Percentiles rank a stretch among this genome's conserved stretches.
Evolutionary conservation across 2,888 invertebrate genomes (phyloP).

Genomic region (Bombyx huttoni): DNA sequence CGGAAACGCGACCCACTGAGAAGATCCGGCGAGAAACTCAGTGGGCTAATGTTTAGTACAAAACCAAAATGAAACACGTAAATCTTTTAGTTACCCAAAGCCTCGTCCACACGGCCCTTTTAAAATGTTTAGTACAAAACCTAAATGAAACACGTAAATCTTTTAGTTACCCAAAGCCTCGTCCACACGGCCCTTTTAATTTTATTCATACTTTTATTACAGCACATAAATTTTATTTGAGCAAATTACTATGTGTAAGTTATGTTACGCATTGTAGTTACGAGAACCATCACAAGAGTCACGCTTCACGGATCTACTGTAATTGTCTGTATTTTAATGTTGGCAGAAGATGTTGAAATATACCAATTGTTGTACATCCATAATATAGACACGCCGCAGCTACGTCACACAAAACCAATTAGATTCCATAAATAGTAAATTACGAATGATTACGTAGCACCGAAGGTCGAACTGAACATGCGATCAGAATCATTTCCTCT

Average conservation of each 20-base stretch:
- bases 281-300: conserved; percentile 6
- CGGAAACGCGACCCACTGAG: too few species aligned
- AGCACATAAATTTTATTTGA: background rate
- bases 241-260: conserved; percentile 6
- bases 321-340: conserved; percentile 6
- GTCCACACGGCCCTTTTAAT: background rate
- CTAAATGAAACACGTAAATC: too few species aligned
- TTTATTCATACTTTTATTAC: background rate
- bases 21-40: too few species aligned
- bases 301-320: conserved; percentile 10
- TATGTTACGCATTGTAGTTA: conserved; percentile 10
- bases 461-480: background rate
- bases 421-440: background rate
- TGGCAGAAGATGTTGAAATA: background rate
- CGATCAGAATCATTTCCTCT: background rate
- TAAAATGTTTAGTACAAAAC: background rate
- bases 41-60: too few species aligned
- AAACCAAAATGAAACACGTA: too few species aligned
- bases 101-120: background rate
- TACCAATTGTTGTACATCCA: background rate
- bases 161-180: background rate
- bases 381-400: background rate
- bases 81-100: too few species aligned
- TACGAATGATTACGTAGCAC: background rate
- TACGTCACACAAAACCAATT: background rate